Conservation (phyloP, 2,888 invertebrate genomes). For the Diogma glabrata region DNA sequence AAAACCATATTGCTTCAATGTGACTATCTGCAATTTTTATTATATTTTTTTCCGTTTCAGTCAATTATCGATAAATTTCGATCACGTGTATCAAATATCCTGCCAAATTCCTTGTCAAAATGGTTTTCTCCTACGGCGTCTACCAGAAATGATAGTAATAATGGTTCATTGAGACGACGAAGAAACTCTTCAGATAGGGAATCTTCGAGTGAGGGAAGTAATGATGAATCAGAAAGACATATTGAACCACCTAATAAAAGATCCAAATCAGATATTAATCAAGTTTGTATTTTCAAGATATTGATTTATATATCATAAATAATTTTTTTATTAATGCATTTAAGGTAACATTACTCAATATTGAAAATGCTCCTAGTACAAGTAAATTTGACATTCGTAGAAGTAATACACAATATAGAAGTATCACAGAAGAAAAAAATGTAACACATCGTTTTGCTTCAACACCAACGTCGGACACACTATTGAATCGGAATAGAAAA, state of each 20-base stretch:
- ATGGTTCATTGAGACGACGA: slow-evolving; percentile 24
- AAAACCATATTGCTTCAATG: too few relatives aligned
- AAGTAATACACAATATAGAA: too few relatives aligned
- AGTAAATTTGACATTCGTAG: too few relatives aligned
- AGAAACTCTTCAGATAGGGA: slow-evolving; percentile 25
- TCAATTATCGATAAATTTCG: slow-evolving; percentile 34
- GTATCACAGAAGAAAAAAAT: too few relatives aligned
- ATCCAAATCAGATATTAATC: slow-evolving; percentile 8
- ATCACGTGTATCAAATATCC: slow-evolving; percentile 31
- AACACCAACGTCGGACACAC: background rate
- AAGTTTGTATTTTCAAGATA: too few relatives aligned
- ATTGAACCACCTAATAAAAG: slow-evolving; percentile 4
- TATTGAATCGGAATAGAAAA: slow-evolving; percentile 1
- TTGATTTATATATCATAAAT: too few relatives aligned
- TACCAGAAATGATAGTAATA: slow-evolving; percentile 14
- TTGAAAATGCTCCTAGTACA: too few relatives aligned
- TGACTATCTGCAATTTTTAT: too few relatives aligned
- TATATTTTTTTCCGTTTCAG: too few relatives aligned
- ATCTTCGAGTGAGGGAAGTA: slow-evolving; percentile 19
- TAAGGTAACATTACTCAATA: too few relatives aligned
- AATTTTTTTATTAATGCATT: too few relatives aligned
- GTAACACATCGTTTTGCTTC: too few relatives aligned
- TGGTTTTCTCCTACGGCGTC: slow-evolving; percentile 32
- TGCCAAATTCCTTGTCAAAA: slow-evolving; percentile 30
- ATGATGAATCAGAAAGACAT: slow-evolving; percentile 21